Evolutionary conservation across 35 echinoderm and acorn worm genomes (phyloP), one percentile per base, ranked within the genome.

Genomic region (Eucidaris tribuloides): DNA sequence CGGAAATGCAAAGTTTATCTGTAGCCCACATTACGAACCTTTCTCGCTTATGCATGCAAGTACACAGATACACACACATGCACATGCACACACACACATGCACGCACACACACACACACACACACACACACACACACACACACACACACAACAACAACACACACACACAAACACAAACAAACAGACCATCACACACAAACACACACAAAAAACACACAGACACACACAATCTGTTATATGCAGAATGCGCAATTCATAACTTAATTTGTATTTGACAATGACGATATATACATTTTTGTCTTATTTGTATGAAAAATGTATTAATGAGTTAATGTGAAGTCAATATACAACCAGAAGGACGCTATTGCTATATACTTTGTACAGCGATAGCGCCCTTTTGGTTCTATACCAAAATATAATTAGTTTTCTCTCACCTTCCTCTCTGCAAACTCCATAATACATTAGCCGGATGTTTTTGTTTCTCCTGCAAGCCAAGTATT

Each of bases 381-480:
- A n/a, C n/a, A n/a, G n/a, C n/a, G n/a, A n/a, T n/a, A n/a, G n/a
- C n/a, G n/a, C n/a, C n/a, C n/a, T n/a, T n/a, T n/a, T n/a, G n/a
- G n/a, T n/a, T n/a, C n/a, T n/a, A n/a, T n/a, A n/a, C n/a, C n/a
- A n/a, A n/a, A n/a, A n/a, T 35, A 4, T n/a, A 45, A 52, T 61
- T 29, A 0, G 3, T 35, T 27, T 82, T 17, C 24, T 66, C 81
- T 4, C 45, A 88, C 85, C 85, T 66, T 93, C 91, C 45, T 83
- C 65, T 72, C 87, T 84, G 81, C 92, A 94, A 33, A 84, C 92
- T 37, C 92, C 92, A 29, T 43, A 23, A 55, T 88, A 80, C 3
- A 88, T 54, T 35, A 88, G 34, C n/a, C 76, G 42, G 9, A 81
- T 32, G 23, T n/a, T 23, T 17, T 64, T 77, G 25, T 48, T 48